phyloP scores from a whole-genome alignment of 2,888 invertebrate genomes.

The Teleiodes luculella region DNA sequence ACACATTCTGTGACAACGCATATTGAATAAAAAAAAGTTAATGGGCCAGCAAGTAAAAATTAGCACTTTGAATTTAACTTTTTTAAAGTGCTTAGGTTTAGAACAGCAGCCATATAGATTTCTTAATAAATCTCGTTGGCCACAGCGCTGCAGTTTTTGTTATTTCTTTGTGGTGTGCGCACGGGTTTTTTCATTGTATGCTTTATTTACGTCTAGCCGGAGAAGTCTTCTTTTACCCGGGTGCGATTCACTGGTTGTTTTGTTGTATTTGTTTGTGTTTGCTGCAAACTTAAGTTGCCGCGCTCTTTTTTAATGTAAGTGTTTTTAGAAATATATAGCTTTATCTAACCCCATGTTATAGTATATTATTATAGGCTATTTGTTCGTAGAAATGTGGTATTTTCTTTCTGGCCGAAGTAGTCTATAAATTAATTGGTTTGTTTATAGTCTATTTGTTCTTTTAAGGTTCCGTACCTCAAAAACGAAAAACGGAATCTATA shows the following conservation, averaged over 20 bases:
- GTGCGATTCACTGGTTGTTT: neutral
- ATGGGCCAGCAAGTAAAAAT: too few species aligned
- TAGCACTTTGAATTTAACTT: neutral
- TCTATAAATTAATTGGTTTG: too few species aligned
- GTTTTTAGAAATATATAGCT: too few species aligned
- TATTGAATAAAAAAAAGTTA: too few species aligned
- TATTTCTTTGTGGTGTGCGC: constrained; percentile 51
- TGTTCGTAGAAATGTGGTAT: too few species aligned
- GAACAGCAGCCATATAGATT: constrained; percentile 44
- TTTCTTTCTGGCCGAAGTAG: neutral
- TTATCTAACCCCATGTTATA: too few species aligned
- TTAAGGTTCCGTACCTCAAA: too few species aligned
- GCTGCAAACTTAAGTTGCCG: neutral
- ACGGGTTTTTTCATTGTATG: constrained; percentile 43
- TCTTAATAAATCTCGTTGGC: constrained; percentile 48
- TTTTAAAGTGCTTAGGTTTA: neutral
- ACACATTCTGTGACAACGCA: too few species aligned
- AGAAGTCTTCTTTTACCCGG: neutral
- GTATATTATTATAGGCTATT: too few species aligned
- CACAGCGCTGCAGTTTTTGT: constrained; percentile 53
- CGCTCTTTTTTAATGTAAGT: neutral
- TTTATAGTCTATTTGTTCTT: too few species aligned
- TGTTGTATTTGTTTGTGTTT: neutral
- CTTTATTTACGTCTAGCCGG: constrained; percentile 23
- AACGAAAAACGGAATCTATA: too few species aligned